Percentiles rank a stretch among this genome's conserved stretches.
Conservation (phyloP, 2,113 vertebrate species). For the Pollimyrus isidori region DNA sequence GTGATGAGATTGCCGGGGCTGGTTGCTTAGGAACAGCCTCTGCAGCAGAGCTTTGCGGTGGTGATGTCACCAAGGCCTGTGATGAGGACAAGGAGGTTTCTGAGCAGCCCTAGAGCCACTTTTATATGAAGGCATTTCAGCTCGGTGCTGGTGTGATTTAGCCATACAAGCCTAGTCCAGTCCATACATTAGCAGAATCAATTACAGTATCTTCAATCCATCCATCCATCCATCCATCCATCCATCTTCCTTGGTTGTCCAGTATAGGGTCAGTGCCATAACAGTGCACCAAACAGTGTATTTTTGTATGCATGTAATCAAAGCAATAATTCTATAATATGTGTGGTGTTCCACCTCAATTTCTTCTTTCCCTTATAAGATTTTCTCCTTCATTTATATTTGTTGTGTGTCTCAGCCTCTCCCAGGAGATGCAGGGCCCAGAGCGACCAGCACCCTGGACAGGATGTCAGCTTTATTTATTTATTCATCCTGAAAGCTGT, state of each 20-base stretch:
- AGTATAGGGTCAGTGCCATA: background rate
- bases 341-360: background rate
- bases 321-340: background rate
- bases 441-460: background rate
- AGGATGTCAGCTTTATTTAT: background rate
- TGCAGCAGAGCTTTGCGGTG: slow-evolving; percentile 63
- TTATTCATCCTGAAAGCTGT: background rate
- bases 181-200: background rate
- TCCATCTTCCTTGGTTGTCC: background rate
- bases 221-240: background rate
- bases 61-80: slow-evolving; percentile 65
- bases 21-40: slow-evolving; percentile 89
- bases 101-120: slow-evolving; percentile 31
- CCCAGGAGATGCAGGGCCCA: background rate
- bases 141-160: no score
- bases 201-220: background rate
- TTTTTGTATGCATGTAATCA: background rate
- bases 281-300: background rate
- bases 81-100: slow-evolving; percentile 36
- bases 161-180: background rate
- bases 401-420: background rate
- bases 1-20: slow-evolving; percentile 68
- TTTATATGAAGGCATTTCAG: slow-evolving; percentile 31
- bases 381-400: background rate
- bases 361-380: background rate